phyloP scores from a whole-genome alignment of 2,888 invertebrate species.

The Meandrusa payeni region DNA sequence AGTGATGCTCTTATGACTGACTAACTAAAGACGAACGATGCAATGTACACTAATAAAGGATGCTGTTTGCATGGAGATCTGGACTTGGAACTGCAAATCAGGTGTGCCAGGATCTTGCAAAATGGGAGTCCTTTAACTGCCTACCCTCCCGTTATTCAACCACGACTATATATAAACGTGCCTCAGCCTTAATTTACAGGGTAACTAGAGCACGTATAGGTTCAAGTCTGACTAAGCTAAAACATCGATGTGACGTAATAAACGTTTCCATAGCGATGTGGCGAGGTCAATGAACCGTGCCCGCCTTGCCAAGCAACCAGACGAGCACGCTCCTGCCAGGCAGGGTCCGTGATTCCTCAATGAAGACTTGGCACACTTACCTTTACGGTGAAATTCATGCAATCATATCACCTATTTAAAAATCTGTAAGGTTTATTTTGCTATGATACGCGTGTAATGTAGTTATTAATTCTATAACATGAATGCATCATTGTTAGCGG shows the following conservation, averaged over 20 bases:
- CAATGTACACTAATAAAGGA: too few relatives aligned
- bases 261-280: constrained; percentile 14
- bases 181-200: too few relatives aligned
- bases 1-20: too few relatives aligned
- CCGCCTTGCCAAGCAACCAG: not conserved
- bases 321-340: constrained; percentile 6
- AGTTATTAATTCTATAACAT: constrained; percentile 12
- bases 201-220: not conserved
- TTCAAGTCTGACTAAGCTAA: not conserved
- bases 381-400: not conserved
- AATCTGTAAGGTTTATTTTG: not conserved
- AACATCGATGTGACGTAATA: constrained; percentile 3
- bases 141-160: too few relatives aligned
- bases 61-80: too few relatives aligned
- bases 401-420: not conserved
- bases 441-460: too few relatives aligned
- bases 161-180: too few relatives aligned
- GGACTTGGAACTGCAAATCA: too few relatives aligned
- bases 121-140: too few relatives aligned
- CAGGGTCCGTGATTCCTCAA: constrained; percentile 14
- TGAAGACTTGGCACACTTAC: constrained; percentile 16
- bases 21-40: too few relatives aligned
- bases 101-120: too few relatives aligned
- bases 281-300: constrained; percentile 9
- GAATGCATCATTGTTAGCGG: constrained; percentile 6